phyloP scores from a whole-genome alignment of 2,888 invertebrate species.

The Syritta pipiens region DNA sequence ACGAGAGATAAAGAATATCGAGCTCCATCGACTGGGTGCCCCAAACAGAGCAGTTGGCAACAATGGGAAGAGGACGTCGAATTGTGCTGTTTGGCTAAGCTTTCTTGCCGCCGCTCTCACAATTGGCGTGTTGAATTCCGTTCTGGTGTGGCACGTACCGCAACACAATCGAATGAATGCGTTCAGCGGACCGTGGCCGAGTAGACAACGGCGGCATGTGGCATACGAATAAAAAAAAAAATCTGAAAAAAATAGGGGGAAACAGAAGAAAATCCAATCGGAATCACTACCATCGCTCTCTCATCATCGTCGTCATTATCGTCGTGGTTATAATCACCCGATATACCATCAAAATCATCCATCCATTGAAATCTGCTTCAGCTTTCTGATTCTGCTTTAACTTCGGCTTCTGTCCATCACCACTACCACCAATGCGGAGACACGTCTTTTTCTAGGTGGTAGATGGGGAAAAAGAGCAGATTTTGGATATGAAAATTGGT shows the following conservation, averaged over 20 bases:
- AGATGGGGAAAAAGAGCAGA: not conserved
- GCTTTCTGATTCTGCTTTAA: constrained; percentile 29
- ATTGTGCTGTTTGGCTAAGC: constrained; percentile 52
- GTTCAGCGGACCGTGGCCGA: constrained; percentile 57
- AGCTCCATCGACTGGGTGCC: no score
- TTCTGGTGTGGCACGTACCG: constrained; percentile 68
- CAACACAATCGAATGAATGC: constrained; percentile 58
- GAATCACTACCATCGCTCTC: constrained; percentile 34
- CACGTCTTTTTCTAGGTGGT: not conserved
- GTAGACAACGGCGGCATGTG: constrained; percentile 29
- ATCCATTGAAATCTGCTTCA: constrained; percentile 48
- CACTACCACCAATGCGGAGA: not conserved
- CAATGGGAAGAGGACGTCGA: not conserved
- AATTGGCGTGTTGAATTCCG: constrained; percentile 68
- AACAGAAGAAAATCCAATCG: constrained; percentile 31
- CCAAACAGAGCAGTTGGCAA: constrained; percentile 18
- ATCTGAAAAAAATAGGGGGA: not conserved
- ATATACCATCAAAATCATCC: constrained; percentile 53
- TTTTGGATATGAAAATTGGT: constrained; percentile 14
- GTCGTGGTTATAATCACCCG: constrained; percentile 48
- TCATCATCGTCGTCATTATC: constrained; percentile 38
- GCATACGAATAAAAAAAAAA: constrained; percentile 12
- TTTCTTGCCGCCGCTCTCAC: constrained; percentile 64
- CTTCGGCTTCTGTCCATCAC: not conserved
- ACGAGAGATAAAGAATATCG: no score